These are phyloP conservation scores for Puntigrus tetrazona DNA, from an alignment of 2,113 vertebrate species.

Conservation along the genomic window DNA sequence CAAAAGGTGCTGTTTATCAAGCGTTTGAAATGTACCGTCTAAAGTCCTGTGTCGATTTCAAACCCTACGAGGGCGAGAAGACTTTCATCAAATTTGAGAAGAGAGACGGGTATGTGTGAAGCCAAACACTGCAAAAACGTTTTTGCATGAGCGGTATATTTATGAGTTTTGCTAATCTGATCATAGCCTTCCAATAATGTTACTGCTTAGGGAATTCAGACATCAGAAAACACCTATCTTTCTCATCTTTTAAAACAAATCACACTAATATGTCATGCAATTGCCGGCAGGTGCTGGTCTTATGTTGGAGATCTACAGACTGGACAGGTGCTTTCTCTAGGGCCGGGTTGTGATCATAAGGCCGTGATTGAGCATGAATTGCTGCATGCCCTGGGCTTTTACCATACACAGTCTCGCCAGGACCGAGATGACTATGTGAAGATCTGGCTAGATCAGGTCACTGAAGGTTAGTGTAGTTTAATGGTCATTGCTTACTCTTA, in stretches of 20 bases:
- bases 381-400: constrained; percentile 88
- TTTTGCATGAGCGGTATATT: too few relatives aligned
- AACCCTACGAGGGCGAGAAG: constrained; percentile 88
- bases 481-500: not conserved
- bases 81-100: constrained; percentile 84
- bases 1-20: constrained; percentile 80
- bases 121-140: not conserved
- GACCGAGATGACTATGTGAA: constrained; percentile 90
- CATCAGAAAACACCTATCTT: not conserved
- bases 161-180: not conserved
- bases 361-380: constrained; percentile 89
- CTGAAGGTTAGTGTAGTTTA: constrained; percentile 70
- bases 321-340: constrained; percentile 87
- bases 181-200: not conserved
- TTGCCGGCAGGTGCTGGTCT: constrained; percentile 86
- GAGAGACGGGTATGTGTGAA: constrained; percentile 77
- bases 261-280: not conserved
- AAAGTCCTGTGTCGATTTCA: constrained; percentile 92
- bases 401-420: constrained; percentile 87
- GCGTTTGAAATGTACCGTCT: constrained; percentile 91
- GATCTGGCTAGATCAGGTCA: constrained; percentile 87
- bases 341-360: constrained; percentile 82
- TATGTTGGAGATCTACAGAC: constrained; percentile 79
- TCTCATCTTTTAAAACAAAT: not conserved
- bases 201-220: not conserved